Evolutionary conservation across 1,140 invertebrate species (phyloP).

Genomic region (Drosophila bipectinata): DNA sequence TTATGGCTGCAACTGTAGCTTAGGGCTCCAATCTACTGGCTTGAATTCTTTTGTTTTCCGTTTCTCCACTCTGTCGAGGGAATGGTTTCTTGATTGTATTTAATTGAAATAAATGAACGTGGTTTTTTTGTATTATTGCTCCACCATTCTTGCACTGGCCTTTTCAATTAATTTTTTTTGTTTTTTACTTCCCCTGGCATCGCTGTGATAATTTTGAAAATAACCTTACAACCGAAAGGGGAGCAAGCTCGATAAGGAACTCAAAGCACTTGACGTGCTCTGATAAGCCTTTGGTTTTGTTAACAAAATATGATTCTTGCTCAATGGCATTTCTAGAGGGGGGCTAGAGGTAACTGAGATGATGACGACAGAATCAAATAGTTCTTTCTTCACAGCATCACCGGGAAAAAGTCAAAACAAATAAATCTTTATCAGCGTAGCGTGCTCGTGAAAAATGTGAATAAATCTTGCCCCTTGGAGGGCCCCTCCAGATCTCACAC

Average conservation of each 20-base stretch:
- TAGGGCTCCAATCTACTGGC: slow-evolving; percentile 17
- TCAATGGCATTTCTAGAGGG: slow-evolving; percentile 22
- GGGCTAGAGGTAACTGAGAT: slow-evolving; percentile 13
- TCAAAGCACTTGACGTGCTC: slow-evolving; percentile 9
- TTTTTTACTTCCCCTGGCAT: slow-evolving; percentile 15
- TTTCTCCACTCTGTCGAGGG: slow-evolving; percentile 7
- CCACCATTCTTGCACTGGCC: slow-evolving; percentile 14
- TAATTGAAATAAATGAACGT: slow-evolving; percentile 81
- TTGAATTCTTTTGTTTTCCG: slow-evolving; percentile 43
- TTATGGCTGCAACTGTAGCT: slow-evolving; percentile 13
- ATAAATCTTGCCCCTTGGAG: slow-evolving; percentile 52
- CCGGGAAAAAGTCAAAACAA: slow-evolving; percentile 59
- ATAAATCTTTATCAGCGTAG: slow-evolving; percentile 72
- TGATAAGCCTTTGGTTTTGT: slow-evolving; percentile 35
- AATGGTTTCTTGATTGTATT: slow-evolving; percentile 71
- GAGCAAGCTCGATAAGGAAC: slow-evolving; percentile 32
- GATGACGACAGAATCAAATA: not conserved
- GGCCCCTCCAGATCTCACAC: slow-evolving; percentile 1
- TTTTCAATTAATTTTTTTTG: slow-evolving; percentile 63
- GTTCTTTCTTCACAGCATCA: slow-evolving; percentile 52
- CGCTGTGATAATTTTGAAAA: slow-evolving; percentile 27
- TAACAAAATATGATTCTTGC: slow-evolving; percentile 15
- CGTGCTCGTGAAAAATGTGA: slow-evolving; percentile 43
- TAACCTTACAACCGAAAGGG: slow-evolving; percentile 19
- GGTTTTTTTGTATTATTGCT: slow-evolving; percentile 53